Conservation (phyloP, 1,140 invertebrate species). For the Apis dorsata region DNA sequence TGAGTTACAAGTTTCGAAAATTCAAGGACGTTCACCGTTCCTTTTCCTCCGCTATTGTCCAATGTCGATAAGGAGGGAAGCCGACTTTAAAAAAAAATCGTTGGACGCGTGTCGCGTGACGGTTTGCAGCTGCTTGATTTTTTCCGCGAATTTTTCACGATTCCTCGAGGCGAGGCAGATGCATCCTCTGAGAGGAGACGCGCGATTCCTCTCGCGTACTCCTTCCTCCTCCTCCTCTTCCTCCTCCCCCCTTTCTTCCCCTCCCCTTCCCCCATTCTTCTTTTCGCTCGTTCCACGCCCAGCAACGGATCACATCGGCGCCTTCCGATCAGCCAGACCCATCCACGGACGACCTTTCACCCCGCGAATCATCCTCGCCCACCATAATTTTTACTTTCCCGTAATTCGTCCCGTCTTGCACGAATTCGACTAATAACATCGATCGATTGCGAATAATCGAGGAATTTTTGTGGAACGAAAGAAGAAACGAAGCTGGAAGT, state of each 20-base stretch:
- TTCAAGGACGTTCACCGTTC: background rate
- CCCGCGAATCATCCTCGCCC: slow-evolving; percentile 1
- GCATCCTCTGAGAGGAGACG: slow-evolving; percentile 42
- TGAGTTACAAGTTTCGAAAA: background rate
- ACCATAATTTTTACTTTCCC: slow-evolving; percentile 15
- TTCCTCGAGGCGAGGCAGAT: slow-evolving; percentile 60
- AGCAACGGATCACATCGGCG: slow-evolving; percentile 30
- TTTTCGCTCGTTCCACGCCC: background rate
- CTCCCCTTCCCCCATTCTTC: background rate
- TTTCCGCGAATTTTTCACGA: slow-evolving; percentile 65
- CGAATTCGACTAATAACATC: background rate
- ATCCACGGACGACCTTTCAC: slow-evolving; percentile 39
- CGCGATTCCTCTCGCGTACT: slow-evolving; percentile 35
- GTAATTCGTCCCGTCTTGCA: no score
- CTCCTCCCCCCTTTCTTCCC: slow-evolving; percentile 3
- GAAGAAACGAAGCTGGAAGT: no score
- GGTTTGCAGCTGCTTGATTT: slow-evolving; percentile 61
- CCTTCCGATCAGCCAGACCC: slow-evolving; percentile 6
- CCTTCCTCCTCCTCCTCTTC: background rate
- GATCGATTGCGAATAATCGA: no score
- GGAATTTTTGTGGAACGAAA: no score
- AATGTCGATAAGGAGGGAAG: background rate
- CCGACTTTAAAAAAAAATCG: slow-evolving; percentile 40
- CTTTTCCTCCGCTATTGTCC: slow-evolving; percentile 18
- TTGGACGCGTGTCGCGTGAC: slow-evolving; percentile 50